phyloP scores from a whole-genome alignment of 2,113 vertebrate species.

The Gavia stellata region DNA sequence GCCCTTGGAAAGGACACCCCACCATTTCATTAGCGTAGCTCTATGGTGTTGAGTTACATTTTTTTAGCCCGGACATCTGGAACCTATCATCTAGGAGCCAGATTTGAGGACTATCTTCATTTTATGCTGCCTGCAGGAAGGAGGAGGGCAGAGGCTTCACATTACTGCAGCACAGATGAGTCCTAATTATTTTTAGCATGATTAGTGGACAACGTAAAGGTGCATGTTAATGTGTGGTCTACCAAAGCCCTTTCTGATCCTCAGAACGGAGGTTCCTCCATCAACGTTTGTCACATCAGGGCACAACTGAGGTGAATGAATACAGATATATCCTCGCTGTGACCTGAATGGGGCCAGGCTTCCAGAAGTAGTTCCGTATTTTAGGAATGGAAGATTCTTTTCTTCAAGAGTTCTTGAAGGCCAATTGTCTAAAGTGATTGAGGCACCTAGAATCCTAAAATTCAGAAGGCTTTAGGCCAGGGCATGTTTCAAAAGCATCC shows the following conservation, averaged over 20 bases:
- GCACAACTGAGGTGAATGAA: not conserved
- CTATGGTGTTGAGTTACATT: not conserved
- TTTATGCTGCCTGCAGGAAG: not conserved
- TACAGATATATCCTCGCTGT: not conserved
- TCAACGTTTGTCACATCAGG: not conserved
- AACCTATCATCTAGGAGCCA: not conserved
- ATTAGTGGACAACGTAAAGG: not conserved
- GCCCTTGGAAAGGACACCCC: not conserved
- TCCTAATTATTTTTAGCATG: not conserved
- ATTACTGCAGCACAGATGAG: not conserved
- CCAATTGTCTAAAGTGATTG: not conserved
- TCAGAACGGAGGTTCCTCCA: not conserved
- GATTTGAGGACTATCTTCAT: slow-evolving; percentile 14
- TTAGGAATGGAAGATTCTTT: not conserved
- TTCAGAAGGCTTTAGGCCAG: not conserved
- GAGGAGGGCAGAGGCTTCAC: not conserved
- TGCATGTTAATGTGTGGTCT: not conserved
- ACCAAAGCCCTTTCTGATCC: not conserved
- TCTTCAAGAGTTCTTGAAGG: not conserved
- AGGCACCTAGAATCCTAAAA: not conserved
- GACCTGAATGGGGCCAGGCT: not conserved
- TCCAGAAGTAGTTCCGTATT: not conserved
- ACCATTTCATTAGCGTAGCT: not conserved
- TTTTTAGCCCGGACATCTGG: slow-evolving; percentile 27
- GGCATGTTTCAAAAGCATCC: not conserved